Conservation (phyloP, 2,888 invertebrate genomes). For the Mayetiola destructor region DNA sequence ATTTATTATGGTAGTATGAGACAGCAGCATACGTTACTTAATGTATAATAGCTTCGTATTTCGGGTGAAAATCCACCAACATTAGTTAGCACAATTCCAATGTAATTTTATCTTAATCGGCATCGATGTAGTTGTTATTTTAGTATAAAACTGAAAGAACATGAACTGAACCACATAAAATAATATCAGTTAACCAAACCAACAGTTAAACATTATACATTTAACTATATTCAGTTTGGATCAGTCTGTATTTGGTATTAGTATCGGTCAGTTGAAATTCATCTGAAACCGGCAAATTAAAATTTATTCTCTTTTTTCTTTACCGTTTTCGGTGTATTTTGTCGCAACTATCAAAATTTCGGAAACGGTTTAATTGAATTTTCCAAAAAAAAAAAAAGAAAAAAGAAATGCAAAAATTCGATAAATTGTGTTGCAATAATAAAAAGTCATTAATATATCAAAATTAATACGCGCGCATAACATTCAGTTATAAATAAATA, state of each 20-base stretch:
- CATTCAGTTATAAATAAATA: too few species aligned
- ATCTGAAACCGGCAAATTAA: slow-evolving; percentile 1
- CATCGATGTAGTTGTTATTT: not conserved
- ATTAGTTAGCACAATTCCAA: slow-evolving; percentile 7
- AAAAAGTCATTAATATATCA: too few species aligned
- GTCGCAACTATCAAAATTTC: not conserved
- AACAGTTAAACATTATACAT: too few species aligned
- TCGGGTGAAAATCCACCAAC: slow-evolving; percentile 10
- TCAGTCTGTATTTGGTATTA: slow-evolving; percentile 16
- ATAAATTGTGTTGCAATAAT: not conserved
- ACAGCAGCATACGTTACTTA: too few species aligned
- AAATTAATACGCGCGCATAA: too few species aligned
- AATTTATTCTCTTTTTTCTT: not conserved
- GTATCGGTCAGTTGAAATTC: slow-evolving; percentile 15
- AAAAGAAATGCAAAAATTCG: not conserved
- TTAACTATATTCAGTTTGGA: slow-evolving; percentile 6
- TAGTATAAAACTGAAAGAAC: too few species aligned
- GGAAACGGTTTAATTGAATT: not conserved
- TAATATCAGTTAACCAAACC: slow-evolving; percentile 10
- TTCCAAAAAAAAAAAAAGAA: not conserved
- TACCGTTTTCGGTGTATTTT: not conserved
- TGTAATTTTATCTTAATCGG: slow-evolving; percentile 11
- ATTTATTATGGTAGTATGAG: too few species aligned
- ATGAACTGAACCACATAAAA: too few species aligned
- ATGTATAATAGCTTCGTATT: not conserved